Conservation (phyloP, 2,113 vertebrate species). For the Brienomyrus longianalis region DNA sequence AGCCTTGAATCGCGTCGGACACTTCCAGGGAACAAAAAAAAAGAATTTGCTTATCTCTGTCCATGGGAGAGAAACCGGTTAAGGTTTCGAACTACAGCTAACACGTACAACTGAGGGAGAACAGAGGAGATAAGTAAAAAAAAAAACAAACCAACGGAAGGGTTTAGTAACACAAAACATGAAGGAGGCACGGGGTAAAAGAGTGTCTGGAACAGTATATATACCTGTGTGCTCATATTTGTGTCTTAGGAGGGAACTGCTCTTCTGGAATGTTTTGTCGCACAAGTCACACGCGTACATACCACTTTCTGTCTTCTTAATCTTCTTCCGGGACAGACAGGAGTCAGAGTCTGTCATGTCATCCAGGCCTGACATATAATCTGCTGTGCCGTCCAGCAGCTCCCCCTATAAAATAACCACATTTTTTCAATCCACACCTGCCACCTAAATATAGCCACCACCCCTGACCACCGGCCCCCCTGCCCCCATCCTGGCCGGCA, state of each 20-base stretch:
- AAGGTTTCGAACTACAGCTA: background rate
- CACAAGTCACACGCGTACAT: slow-evolving; percentile 99
- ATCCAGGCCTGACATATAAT: slow-evolving; percentile 98
- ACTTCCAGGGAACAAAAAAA: background rate
- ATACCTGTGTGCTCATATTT: slow-evolving; percentile 99
- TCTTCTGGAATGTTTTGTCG: slow-evolving; percentile 99
- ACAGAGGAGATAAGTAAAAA: background rate
- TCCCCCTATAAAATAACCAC: slow-evolving; percentile 80
- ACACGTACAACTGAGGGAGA: background rate
- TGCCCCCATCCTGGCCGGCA: background rate
- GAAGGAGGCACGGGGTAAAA: slow-evolving; percentile 62
- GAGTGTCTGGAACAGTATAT: slow-evolving; percentile 78
- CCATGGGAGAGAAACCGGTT: background rate
- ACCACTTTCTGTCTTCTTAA: slow-evolving; percentile 99
- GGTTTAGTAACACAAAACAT: slow-evolving; percentile 65
- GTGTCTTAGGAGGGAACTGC: slow-evolving; percentile 99
- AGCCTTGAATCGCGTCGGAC: background rate
- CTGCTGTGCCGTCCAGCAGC: slow-evolving; percentile 93
- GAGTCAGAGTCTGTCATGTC: slow-evolving; percentile 99
- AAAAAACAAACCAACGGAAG: slow-evolving; percentile 28
- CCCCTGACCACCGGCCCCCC: background rate
- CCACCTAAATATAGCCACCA: slow-evolving; percentile 27
- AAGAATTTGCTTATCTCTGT: background rate
- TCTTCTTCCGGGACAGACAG: slow-evolving; percentile 99
- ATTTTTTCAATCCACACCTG: slow-evolving; percentile 39